Conservation (phyloP, 2,797 vertebrate genomes). For the Chelonia mydas region DNA sequence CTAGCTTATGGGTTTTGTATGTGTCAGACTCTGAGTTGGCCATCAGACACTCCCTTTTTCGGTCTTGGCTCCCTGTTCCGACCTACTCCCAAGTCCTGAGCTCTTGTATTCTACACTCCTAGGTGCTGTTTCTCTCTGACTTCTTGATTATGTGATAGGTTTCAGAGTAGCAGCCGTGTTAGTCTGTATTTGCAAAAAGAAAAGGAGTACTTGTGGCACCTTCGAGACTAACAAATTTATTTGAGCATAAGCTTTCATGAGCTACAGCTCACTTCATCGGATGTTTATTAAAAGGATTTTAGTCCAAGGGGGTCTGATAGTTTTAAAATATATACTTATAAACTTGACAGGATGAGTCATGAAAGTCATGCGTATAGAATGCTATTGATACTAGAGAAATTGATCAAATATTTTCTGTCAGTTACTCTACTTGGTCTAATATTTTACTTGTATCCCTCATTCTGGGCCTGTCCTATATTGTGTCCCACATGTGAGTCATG, state of each 20-base stretch:
- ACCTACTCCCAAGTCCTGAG: not conserved
- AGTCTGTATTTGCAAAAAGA: no score
- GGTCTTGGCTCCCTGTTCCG: not conserved
- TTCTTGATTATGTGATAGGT: not conserved
- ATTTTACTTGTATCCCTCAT: slow-evolving; percentile 14
- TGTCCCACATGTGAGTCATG: not conserved
- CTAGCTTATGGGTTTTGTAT: slow-evolving; percentile 5
- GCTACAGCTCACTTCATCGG: no score
- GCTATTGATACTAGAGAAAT: slow-evolving; percentile 56
- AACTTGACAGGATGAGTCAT: slow-evolving; percentile 53
- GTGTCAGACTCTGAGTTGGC: not conserved
- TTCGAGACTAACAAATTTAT: no score
- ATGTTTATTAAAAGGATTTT: slow-evolving; percentile 19
- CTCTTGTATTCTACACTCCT: not conserved
- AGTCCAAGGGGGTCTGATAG: not conserved
- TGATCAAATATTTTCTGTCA: slow-evolving; percentile 60
- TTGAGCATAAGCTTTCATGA: no score
- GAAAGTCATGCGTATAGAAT: slow-evolving; percentile 48
- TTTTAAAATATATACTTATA: slow-evolving; percentile 63
- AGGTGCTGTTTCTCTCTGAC: not conserved
- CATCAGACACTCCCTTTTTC: not conserved
- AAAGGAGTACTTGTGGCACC: no score
- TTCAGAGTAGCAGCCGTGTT: no score
- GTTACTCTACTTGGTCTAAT: slow-evolving; percentile 41
- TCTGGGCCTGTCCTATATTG: slow-evolving; percentile 25